Evolutionary conservation across 2,888 invertebrate genomes (phyloP), one percentile per base, ranked within the genome.

Genomic region (Physocephala rufipes): DNA sequence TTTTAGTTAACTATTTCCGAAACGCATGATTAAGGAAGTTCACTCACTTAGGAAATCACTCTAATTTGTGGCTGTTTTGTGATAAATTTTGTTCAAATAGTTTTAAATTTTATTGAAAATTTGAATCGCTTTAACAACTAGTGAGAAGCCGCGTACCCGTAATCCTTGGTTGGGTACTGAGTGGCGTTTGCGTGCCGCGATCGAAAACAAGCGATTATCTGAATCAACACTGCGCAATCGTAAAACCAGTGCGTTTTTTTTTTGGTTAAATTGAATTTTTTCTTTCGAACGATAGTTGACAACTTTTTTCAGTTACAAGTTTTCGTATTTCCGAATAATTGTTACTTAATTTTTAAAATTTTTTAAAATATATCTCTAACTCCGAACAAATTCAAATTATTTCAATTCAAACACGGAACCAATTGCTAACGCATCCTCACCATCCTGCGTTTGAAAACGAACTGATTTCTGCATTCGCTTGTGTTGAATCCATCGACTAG

Each of bases 361-460:
- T n/a, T 64, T 53, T 58, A 59, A 49, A 13, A 65, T 19, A 30
- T 49, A 51, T 16, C 47, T 24, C 19, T n/a, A 3, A 24, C n/a
- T 19, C 21, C n/a, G 21, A n/a, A 53, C 21, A 51, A 51, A 19
- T 51, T 51, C 9, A n/a, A 24, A 21, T 21, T n/a, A 21, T 49
- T 58, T 58, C 16, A 58, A 58, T 28, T 43, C 70, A 36, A 67
- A 70, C 73, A 76, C 76, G 79, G 82, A 81, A 82, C 84, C 80
- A 80, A 78, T 80, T 80, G 77, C 77, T 81, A 75, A 81, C 80
- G 78, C 85, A 85, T 86, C 82, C 82, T 84, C 80, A 82, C 84
- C 83, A 83, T 84, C 82, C 82, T 82, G 84, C 85, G 85, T 82
- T 82, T 84, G 81, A 83, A 86, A 82, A 84, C 82, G 78, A 84